Evolutionary conservation across 2,888 invertebrate species (phyloP).

Genomic region (Ophion ellenae): DNA sequence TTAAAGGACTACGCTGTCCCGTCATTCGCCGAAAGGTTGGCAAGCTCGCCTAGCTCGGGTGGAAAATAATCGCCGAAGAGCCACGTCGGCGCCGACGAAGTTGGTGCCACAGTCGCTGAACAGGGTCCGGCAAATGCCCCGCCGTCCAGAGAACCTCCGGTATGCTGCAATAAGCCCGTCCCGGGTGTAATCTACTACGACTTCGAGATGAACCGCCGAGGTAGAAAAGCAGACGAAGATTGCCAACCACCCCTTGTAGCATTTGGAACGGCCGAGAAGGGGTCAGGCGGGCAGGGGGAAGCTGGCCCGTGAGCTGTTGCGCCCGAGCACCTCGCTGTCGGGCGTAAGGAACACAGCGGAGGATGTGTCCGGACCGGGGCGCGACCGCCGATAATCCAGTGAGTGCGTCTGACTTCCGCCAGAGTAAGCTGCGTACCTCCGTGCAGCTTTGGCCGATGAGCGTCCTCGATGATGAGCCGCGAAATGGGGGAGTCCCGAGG

Average conservation of each 20-base stretch:
- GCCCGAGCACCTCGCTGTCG: constrained; percentile 28
- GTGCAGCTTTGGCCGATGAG: background rate
- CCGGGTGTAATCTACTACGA: background rate
- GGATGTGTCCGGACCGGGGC: constrained; percentile 44
- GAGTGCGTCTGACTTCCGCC: constrained; percentile 9
- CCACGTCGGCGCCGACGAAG: constrained; percentile 48
- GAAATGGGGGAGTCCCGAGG: background rate
- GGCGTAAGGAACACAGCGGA: constrained; percentile 39
- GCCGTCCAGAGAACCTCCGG: constrained; percentile 42
- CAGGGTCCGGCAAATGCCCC: constrained; percentile 44
- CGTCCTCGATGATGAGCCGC: constrained; percentile 9
- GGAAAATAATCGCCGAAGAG: background rate
- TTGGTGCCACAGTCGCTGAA: constrained; percentile 60
- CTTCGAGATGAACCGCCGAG: constrained; percentile 52
- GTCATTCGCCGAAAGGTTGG: background rate
- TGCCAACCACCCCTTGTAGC: constrained; percentile 59
- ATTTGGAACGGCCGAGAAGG: constrained; percentile 38
- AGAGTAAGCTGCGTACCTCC: constrained; percentile 2
- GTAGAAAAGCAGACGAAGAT: constrained; percentile 66
- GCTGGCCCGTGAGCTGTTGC: constrained; percentile 71
- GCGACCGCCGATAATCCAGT: constrained; percentile 57
- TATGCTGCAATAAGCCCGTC: constrained; percentile 43
- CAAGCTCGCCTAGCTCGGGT: background rate
- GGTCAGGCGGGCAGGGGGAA: constrained; percentile 62
- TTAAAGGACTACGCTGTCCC: background rate